phyloP scores from a whole-genome alignment of 1,140 invertebrate genomes.

The Drosophila pseudoobscura region DNA sequence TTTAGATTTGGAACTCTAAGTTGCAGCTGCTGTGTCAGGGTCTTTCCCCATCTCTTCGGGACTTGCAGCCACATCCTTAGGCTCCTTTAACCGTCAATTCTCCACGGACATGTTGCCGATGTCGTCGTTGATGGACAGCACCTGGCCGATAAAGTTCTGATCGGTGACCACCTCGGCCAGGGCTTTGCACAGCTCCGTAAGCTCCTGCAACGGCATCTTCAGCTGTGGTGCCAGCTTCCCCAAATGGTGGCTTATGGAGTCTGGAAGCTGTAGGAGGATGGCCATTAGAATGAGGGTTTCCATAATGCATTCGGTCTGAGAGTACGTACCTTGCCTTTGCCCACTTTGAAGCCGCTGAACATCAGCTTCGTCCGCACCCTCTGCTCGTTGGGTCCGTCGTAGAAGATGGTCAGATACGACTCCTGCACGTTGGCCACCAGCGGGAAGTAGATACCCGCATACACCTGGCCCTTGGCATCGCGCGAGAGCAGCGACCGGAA shows the following conservation, averaged over 20 bases:
- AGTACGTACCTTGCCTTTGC: slow-evolving; percentile 86
- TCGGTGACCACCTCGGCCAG: slow-evolving; percentile 89
- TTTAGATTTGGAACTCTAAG: slow-evolving; percentile 55
- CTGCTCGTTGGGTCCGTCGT: slow-evolving; percentile 87
- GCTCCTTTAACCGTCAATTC: slow-evolving; percentile 86
- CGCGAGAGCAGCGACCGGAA: slow-evolving; percentile 92
- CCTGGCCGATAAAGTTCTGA: slow-evolving; percentile 88
- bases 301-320: not conserved
- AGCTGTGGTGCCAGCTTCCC: slow-evolving; percentile 89
- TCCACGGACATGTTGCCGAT: slow-evolving; percentile 90
- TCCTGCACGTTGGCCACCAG: slow-evolving; percentile 86
- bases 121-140: slow-evolving; percentile 89
- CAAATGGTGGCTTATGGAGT: slow-evolving; percentile 86
- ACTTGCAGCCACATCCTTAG: slow-evolving; percentile 68
- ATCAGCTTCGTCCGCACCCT: slow-evolving; percentile 87
- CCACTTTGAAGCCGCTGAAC: slow-evolving; percentile 87
- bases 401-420: slow-evolving; percentile 90
- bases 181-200: slow-evolving; percentile 86
- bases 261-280: slow-evolving; percentile 84
- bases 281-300: slow-evolving; percentile 9
- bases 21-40: slow-evolving; percentile 51
- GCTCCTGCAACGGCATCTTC: slow-evolving; percentile 86
- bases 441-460: slow-evolving; percentile 93
- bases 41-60: slow-evolving; percentile 12
- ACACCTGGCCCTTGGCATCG: slow-evolving; percentile 90